Percentiles rank a stretch among this genome's conserved stretches.
Evolutionary conservation across 2,888 invertebrate species (phyloP).

Genomic region (Deilephila porcellus): DNA sequence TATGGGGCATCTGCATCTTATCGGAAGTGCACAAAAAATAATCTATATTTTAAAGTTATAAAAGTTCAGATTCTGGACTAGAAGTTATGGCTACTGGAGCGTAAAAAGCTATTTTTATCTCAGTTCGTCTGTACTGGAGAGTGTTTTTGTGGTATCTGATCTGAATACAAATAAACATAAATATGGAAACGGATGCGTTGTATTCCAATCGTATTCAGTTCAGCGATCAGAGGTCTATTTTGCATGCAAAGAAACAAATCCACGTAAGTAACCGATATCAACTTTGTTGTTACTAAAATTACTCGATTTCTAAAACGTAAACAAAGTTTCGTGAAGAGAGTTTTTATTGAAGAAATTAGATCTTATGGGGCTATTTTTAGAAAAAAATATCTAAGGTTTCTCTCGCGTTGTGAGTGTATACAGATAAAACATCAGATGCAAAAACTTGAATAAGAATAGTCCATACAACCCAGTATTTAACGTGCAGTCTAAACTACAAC

Average conservation of each 20-base stretch:
- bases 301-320: slow-evolving; percentile 14
- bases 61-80: not conserved
- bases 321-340: not conserved
- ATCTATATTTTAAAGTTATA: not conserved
- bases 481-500: too few species aligned
- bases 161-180: slow-evolving; percentile 13
- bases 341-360: not conserved
- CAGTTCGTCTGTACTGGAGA: not conserved
- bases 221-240: slow-evolving; percentile 34
- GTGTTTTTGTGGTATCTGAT: not conserved
- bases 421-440: too few species aligned
- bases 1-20: not conserved
- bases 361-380: too few species aligned
- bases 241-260: slow-evolving; percentile 40
- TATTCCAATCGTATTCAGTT: slow-evolving; percentile 35
- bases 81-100: not conserved
- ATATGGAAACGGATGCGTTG: slow-evolving; percentile 32
- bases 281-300: not conserved
- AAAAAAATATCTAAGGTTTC: too few species aligned
- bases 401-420: too few species aligned
- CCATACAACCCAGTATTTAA: too few species aligned
- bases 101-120: not conserved
- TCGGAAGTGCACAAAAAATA: too few species aligned
- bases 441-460: too few species aligned
- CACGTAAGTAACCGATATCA: not conserved